Percentiles rank a stretch among this genome's conserved stretches.
These are phyloP conservation scores for Tenualosa thibaudeaui DNA, from an alignment of 2,797 vertebrate species.

Conservation along the genomic window DNA sequence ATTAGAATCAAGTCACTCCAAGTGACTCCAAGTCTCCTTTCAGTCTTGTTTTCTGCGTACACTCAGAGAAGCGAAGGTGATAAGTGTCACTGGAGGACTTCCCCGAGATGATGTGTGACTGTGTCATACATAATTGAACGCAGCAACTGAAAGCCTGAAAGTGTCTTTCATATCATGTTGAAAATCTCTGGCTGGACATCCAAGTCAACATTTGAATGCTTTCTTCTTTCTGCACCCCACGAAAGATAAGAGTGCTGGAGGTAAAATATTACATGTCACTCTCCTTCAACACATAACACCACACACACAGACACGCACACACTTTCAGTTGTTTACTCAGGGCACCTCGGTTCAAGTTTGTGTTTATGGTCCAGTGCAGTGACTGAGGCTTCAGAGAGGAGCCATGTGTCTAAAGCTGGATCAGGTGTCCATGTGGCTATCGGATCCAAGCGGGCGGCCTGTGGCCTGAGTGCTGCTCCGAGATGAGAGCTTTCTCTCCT, in stretches of 20 bases:
- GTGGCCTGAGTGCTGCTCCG: conserved; percentile 45
- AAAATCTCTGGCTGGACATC: not conserved
- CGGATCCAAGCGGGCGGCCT: conserved; percentile 42
- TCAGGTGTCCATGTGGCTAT: conserved; percentile 68
- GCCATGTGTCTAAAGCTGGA: conserved; percentile 60
- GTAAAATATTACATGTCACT: conserved; percentile 8
- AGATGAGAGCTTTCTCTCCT: conserved; percentile 54
- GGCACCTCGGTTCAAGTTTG: conserved; percentile 64
- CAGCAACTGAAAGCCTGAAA: not conserved
- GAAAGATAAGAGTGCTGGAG: not conserved
- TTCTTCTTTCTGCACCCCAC: not conserved
- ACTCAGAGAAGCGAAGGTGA: not conserved
- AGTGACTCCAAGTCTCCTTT: too few relatives aligned
- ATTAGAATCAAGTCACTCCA: not conserved
- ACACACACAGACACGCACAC: conserved; percentile 32
- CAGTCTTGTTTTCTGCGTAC: not conserved
- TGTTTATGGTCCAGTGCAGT: conserved; percentile 62
- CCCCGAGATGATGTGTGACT: not conserved
- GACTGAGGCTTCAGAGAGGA: conserved; percentile 62
- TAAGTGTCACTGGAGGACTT: not conserved
- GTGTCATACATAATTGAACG: not conserved
- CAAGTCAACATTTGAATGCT: not conserved
- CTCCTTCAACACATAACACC: conserved; percentile 19
- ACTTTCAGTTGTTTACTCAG: conserved; percentile 53
- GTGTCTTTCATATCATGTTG: not conserved